Percentiles rank a stretch among this genome's conserved stretches.
Conservation (phyloP, 1,140 invertebrate species). For the Maconellicoccus hirsutus region DNA sequence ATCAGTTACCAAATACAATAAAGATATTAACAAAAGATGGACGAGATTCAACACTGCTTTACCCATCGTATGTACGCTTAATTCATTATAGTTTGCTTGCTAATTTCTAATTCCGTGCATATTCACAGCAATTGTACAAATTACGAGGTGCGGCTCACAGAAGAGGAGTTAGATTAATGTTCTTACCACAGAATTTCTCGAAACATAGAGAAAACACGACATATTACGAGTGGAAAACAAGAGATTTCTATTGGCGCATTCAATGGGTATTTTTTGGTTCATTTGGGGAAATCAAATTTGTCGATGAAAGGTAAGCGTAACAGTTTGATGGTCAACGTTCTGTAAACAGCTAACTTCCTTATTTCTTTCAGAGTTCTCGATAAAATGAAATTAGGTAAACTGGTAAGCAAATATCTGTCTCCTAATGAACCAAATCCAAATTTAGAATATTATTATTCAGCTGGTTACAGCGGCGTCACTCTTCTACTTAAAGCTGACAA, state of each 20-base stretch:
- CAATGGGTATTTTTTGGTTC: constrained; percentile 60
- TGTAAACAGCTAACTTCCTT: background rate
- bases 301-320: constrained; percentile 25
- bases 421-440: constrained; percentile 42
- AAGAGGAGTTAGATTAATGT: constrained; percentile 45
- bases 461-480: constrained; percentile 46
- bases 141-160: constrained; percentile 45
- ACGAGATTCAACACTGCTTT: background rate
- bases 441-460: constrained; percentile 51
- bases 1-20: background rate
- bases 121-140: constrained; percentile 2
- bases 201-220: constrained; percentile 56
- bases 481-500: constrained; percentile 47
- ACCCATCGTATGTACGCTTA: background rate
- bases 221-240: constrained; percentile 48
- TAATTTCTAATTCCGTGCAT: background rate
- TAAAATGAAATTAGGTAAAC: constrained; percentile 31
- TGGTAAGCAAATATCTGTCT: constrained; percentile 35
- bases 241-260: constrained; percentile 56
- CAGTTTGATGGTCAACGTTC: background rate
- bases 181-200: constrained; percentile 48
- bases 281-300: constrained; percentile 38
- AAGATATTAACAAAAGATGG: constrained; percentile 7
- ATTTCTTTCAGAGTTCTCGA: constrained; percentile 33
- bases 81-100: background rate